phyloP scores from a whole-genome alignment of 2,113 vertebrate species.

The Sinocyclocheilus maitianheensis region DNA sequence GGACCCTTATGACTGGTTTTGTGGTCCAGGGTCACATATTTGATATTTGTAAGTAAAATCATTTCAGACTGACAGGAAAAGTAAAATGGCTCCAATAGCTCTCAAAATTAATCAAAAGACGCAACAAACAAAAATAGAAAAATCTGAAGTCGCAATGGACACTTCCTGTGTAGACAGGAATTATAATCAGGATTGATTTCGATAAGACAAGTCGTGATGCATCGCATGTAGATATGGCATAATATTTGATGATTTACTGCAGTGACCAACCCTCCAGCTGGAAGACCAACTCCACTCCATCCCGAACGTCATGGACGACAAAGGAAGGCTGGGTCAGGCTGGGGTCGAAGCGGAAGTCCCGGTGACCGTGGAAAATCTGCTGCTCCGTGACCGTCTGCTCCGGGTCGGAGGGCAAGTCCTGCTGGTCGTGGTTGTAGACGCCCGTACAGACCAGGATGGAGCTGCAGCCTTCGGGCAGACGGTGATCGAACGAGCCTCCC shows the following conservation, averaged over 20 bases:
- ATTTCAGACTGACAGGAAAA: no score
- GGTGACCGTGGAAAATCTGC: slow-evolving; percentile 87
- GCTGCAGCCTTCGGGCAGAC: slow-evolving; percentile 74
- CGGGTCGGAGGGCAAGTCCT: slow-evolving; percentile 52
- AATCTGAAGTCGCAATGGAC: no score
- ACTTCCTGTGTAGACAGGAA: no score
- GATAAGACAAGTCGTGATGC: not conserved
- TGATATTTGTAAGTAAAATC: no score
- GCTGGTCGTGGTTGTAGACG: slow-evolving; percentile 77
- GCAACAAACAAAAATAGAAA: no score
- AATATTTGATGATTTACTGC: slow-evolving; percentile 51
- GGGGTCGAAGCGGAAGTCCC: slow-evolving; percentile 88
- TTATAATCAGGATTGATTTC: not conserved
- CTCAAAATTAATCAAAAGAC: no score
- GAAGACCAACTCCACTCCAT: slow-evolving; percentile 87
- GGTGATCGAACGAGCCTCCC: slow-evolving; percentile 47
- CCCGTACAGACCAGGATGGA: slow-evolving; percentile 95
- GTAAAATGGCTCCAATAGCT: no score
- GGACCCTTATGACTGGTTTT: no score
- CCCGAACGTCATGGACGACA: slow-evolving; percentile 84
- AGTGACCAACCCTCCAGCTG: slow-evolving; percentile 81
- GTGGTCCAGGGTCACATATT: no score
- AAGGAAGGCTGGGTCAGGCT: slow-evolving; percentile 80
- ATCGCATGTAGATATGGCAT: not conserved
- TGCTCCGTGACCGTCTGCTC: slow-evolving; percentile 60